Evolutionary conservation across 2,797 vertebrate species (phyloP).

Genomic region (Yasuhikotakia modesta): DNA sequence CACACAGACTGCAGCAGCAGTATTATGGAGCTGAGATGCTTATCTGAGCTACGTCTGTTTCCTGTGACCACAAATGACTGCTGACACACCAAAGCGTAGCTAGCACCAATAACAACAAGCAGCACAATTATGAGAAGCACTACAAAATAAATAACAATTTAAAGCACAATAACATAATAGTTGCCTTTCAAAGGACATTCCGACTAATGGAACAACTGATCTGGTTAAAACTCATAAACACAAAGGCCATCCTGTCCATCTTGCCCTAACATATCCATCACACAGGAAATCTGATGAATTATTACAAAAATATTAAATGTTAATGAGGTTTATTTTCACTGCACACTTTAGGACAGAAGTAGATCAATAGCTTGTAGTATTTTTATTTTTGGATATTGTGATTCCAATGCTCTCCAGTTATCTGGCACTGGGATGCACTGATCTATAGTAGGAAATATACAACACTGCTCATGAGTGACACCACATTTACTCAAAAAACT

Average conservation of each 20-base stretch:
- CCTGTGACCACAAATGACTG: conserved; percentile 50
- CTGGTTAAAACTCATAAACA: conserved; percentile 23
- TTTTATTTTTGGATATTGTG: conserved; percentile 1
- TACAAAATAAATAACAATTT: neutral
- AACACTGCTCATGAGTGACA: conserved; percentile 70
- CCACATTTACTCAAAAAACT: conserved; percentile 33
- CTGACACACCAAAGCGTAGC: conserved; percentile 40
- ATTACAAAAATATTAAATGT: neutral
- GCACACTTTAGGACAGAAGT: neutral
- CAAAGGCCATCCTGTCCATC: conserved; percentile 10
- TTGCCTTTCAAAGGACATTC: conserved; percentile 40
- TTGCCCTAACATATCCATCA: neutral
- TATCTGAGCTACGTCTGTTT: conserved; percentile 57
- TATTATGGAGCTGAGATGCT: conserved; percentile 43
- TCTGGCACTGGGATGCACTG: conserved; percentile 55
- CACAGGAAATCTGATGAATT: neutral
- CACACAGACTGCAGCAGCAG: conserved; percentile 20
- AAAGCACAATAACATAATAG: conserved; percentile 21
- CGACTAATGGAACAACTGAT: conserved; percentile 13
- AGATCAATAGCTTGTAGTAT: neutral
- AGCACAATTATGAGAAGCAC: conserved; percentile 46
- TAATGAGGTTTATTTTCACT: neutral
- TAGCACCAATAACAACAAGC: conserved; percentile 50
- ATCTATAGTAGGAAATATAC: conserved; percentile 68
- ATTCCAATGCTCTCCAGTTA: neutral